A percentile compares a stretch with the other conserved stretches of the same genome.
Conservation (phyloP, 1,140 invertebrate genomes). For the Argopecten irradians region DNA sequence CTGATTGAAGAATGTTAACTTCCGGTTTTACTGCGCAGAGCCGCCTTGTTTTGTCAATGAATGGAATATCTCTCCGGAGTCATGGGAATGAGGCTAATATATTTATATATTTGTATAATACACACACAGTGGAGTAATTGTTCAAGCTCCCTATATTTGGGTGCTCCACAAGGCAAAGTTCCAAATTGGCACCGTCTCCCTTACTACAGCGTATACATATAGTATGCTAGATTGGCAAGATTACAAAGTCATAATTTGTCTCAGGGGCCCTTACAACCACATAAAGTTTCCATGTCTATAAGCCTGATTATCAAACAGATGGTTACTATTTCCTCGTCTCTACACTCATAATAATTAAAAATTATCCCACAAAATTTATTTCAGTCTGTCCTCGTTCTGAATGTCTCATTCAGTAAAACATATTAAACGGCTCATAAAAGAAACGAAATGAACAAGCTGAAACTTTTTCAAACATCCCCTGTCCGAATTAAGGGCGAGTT, state of each 20-base stretch:
- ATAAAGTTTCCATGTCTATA: not conserved
- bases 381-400: not conserved
- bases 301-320: not conserved
- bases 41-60: not conserved
- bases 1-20: not conserved
- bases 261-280: not conserved
- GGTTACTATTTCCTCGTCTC: not conserved
- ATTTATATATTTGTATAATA: constrained; percentile 7
- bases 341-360: not conserved
- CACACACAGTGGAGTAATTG: not conserved
- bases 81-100: not conserved
- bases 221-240: not conserved
- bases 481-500: not conserved
- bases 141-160: constrained; percentile 8
- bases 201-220: constrained; percentile 14
- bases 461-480: not conserved
- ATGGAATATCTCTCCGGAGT: not conserved
- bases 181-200: not conserved
- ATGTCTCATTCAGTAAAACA: not conserved
- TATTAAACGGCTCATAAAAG: not conserved
- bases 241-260: not conserved
- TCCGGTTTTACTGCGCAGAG: not conserved
- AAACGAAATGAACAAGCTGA: not conserved
- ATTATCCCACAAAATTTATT: not conserved
- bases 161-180: not conserved